Conservation (phyloP, 1,140 invertebrate species). For the Meloidogyne hapla region DNA sequence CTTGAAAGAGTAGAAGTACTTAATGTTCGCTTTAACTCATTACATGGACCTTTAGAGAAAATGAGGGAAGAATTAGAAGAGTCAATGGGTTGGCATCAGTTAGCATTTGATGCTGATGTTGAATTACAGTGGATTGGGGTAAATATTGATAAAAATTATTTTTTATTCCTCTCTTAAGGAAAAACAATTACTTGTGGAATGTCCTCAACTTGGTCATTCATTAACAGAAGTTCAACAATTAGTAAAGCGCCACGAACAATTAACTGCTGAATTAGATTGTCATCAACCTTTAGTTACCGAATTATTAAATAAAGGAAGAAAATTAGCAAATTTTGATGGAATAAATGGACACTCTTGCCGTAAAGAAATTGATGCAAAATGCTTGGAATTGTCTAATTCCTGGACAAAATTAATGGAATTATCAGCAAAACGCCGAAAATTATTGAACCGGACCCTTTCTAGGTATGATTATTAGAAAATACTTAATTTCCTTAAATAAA, state of each 20-base stretch:
- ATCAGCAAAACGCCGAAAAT: slow-evolving; percentile 36
- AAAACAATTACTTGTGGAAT: slow-evolving; percentile 77
- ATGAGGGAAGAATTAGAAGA: slow-evolving; percentile 81
- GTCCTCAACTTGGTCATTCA: slow-evolving; percentile 73
- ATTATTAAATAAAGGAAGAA: no score
- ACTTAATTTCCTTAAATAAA: no score
- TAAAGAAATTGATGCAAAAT: slow-evolving; percentile 70
- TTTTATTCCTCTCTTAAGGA: slow-evolving; percentile 68
- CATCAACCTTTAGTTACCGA: slow-evolving; percentile 74
- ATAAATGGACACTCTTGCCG: slow-evolving; percentile 76
- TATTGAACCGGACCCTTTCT: slow-evolving; percentile 48
- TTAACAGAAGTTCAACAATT: slow-evolving; percentile 86
- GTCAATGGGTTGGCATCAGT: slow-evolving; percentile 83
- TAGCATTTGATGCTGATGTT: slow-evolving; percentile 85
- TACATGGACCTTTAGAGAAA: slow-evolving; percentile 65
- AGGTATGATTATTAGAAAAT: no score
- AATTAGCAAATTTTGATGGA: no score
- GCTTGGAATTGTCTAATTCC: slow-evolving; percentile 66
- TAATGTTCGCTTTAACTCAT: slow-evolving; percentile 68
- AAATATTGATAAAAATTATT: no score
- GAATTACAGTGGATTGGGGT: slow-evolving; percentile 88
- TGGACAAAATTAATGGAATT: slow-evolving; percentile 46
- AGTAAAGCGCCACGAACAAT: slow-evolving; percentile 87
- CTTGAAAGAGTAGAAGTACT: slow-evolving; percentile 76
- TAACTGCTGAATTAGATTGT: slow-evolving; percentile 80